Evolutionary conservation across 1,140 invertebrate species (phyloP).

Genomic region (Drosophila melanogaster): DNA sequence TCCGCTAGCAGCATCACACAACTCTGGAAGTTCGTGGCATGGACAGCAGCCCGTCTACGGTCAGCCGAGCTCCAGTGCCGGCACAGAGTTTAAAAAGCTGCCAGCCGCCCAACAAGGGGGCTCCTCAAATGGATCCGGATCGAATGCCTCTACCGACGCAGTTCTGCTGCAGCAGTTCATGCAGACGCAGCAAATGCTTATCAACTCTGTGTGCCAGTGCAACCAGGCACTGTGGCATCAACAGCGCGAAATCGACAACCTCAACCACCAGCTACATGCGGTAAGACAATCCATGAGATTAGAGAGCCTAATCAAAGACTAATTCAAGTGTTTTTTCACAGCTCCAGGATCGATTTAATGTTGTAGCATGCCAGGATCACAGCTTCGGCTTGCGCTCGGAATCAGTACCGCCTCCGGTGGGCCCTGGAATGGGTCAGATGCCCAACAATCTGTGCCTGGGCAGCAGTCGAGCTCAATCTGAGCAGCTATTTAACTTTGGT

Average conservation of each 20-base stretch:
- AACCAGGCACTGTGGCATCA: conserved; percentile 88
- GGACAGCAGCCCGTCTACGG: conserved; percentile 52
- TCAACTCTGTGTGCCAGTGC: conserved; percentile 87
- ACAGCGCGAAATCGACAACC: conserved; percentile 86
- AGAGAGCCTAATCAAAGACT: not conserved
- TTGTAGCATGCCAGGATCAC: conserved; percentile 53
- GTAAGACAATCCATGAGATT: conserved; percentile 31
- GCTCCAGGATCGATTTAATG: conserved; percentile 76
- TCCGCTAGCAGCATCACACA: conserved; percentile 26
- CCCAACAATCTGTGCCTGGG: conserved; percentile 72
- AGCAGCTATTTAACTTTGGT: conserved; percentile 65
- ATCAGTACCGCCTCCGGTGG: conserved; percentile 69
- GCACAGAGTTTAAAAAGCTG: conserved; percentile 28
- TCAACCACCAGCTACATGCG: conserved; percentile 74
- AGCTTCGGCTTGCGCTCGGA: conserved; percentile 67
- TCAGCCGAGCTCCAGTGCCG: conserved; percentile 12
- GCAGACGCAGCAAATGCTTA: conserved; percentile 87
- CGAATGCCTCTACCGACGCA: conserved; percentile 61
- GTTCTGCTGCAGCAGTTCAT: conserved; percentile 86
- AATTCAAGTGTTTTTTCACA: conserved; percentile 7
- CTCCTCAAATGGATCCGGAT: conserved; percentile 57
- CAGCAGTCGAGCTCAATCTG: conserved; percentile 75
- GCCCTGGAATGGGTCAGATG: conserved; percentile 24
- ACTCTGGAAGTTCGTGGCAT: conserved; percentile 44
- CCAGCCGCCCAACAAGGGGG: conserved; percentile 13